Percentiles rank a stretch among this genome's conserved stretches.
phyloP scores from a whole-genome alignment of 30 jellyfish, hydroid and myxozoan genomes.

The Cassiopea xamachana region DNA sequence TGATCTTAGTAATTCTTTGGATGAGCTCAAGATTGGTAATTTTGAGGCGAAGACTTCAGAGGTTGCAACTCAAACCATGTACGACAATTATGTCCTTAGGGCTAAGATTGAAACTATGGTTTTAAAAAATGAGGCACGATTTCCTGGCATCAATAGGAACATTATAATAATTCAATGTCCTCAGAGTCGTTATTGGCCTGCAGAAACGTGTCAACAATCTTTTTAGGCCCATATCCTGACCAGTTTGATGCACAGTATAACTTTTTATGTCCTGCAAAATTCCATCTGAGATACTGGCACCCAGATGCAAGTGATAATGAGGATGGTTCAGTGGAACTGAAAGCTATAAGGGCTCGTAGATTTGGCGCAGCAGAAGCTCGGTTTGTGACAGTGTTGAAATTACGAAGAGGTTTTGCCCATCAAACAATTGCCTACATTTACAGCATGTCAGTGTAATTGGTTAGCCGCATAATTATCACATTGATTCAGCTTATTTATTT shows the following conservation, averaged over 20 bases:
- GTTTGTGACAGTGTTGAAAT: neutral
- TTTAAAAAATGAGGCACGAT: neutral
- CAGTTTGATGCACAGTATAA: neutral
- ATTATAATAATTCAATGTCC: neutral
- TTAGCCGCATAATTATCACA: neutral
- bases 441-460: neutral
- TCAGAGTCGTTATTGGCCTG: neutral
- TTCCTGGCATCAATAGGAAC: neutral
- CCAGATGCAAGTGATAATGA: neutral
- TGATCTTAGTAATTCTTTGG: neutral
- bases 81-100: neutral
- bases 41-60: neutral
- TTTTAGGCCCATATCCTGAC: neutral
- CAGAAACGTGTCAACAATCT: neutral
- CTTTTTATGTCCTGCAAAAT: neutral
- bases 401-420: neutral
- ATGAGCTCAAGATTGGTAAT: neutral
- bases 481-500: neutral
- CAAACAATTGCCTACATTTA: neutral
- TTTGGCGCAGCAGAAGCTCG: neutral
- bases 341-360: neutral
- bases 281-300: neutral
- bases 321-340: neutral
- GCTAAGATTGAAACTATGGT: neutral
- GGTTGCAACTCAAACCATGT: neutral